Evolutionary conservation across 2,797 vertebrate genomes (phyloP).

Genomic region (Chromobotia macracanthus): DNA sequence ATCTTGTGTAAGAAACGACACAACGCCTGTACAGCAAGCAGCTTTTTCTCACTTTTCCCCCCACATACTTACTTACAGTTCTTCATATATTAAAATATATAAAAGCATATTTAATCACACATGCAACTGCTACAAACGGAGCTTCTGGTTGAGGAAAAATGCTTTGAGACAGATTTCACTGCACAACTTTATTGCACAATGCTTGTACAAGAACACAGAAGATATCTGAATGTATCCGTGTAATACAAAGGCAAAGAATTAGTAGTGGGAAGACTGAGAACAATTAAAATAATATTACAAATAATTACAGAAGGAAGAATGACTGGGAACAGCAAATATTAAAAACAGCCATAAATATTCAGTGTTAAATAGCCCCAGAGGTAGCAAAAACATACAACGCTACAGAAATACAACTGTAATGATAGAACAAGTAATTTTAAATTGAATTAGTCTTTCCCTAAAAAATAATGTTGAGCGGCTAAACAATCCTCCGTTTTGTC

Average conservation of each 20-base stretch:
- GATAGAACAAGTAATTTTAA: background rate
- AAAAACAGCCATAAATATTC: constrained; percentile 66
- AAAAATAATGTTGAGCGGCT: background rate
- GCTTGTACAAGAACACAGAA: background rate
- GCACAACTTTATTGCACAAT: background rate
- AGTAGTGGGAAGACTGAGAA: background rate
- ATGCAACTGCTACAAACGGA: no score
- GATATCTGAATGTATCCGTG: background rate
- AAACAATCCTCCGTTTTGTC: background rate
- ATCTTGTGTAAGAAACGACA: constrained; percentile 23
- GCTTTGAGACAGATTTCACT: background rate
- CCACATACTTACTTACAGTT: no score
- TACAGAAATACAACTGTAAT: background rate
- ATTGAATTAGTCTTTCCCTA: background rate
- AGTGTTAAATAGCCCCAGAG: constrained; percentile 25
- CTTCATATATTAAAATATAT: no score
- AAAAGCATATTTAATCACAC: no score
- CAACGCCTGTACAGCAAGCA: no score
- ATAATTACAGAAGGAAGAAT: background rate
- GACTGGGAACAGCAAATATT: background rate
- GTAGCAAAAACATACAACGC: background rate
- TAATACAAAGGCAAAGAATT: background rate
- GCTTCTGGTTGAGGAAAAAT: no score
- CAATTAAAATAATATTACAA: background rate
- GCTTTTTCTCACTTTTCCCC: no score